Evolutionary conservation across 2,888 invertebrate species (phyloP).

Genomic region (Autographa gamma): DNA sequence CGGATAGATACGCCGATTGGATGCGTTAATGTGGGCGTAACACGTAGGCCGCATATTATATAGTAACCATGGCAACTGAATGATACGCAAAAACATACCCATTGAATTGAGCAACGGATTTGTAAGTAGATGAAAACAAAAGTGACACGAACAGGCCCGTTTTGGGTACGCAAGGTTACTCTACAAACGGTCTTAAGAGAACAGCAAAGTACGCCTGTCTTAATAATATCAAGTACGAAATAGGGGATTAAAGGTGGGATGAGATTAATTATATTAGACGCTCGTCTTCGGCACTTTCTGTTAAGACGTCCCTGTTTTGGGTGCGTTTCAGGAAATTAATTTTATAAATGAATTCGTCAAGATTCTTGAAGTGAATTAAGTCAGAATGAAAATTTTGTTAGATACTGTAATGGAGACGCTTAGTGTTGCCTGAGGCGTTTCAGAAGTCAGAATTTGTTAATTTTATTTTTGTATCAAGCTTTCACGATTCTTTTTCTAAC

Average conservation of each 20-base stretch:
- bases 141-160: constrained; percentile 37
- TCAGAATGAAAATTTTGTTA: constrained; percentile 65
- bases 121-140: constrained; percentile 54
- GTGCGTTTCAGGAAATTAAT: constrained; percentile 70
- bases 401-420: constrained; percentile 59
- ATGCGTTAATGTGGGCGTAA: constrained; percentile 59
- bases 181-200: constrained; percentile 29
- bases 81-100: constrained; percentile 49
- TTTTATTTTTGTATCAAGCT: constrained; percentile 46
- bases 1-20: constrained; percentile 64
- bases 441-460: constrained; percentile 53
- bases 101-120: constrained; percentile 58
- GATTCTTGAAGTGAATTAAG: constrained; percentile 70
- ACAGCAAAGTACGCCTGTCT: constrained; percentile 55
- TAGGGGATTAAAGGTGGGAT: constrained; percentile 69
- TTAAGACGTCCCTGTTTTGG: constrained; percentile 67
- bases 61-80: constrained; percentile 39
- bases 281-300: constrained; percentile 64
- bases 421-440: constrained; percentile 49
- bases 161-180: constrained; percentile 37
- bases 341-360: constrained; percentile 75
- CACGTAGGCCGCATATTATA: constrained; percentile 57
- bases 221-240: constrained; percentile 65
- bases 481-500: constrained; percentile 42
- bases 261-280: constrained; percentile 78